Evolutionary conservation across 2,888 invertebrate species (phyloP).

Genomic region (Cryptus viduatorius): DNA sequence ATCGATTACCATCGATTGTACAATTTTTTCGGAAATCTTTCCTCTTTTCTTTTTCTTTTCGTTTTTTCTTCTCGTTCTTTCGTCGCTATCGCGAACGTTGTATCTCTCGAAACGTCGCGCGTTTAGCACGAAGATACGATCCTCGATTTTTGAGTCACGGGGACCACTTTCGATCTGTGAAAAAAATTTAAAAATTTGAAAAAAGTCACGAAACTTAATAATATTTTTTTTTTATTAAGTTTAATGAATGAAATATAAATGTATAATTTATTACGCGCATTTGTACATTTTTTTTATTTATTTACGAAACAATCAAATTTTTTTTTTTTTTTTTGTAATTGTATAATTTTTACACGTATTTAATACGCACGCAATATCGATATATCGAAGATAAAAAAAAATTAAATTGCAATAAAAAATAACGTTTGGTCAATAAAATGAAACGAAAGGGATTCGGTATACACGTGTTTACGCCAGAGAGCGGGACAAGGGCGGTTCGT

Average conservation of each 20-base stretch:
- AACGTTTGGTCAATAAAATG: too few relatives aligned
- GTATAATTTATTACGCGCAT: too few relatives aligned
- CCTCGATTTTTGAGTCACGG: neutral
- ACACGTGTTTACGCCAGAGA: neutral
- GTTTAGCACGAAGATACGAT: constrained; percentile 28
- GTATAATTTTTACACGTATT: neutral
- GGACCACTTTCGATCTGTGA: constrained; percentile 52
- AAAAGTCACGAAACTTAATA: neutral
- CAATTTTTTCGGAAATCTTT: neutral
- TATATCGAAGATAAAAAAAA: too few relatives aligned
- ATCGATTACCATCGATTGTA: neutral
- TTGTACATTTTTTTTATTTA: too few relatives aligned
- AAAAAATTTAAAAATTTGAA: neutral
- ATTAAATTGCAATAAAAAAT: too few relatives aligned
- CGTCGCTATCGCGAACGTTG: constrained; percentile 49
- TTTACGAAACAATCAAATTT: too few relatives aligned
- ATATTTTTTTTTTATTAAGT: too few relatives aligned
- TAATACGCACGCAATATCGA: too few relatives aligned
- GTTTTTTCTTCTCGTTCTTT: constrained; percentile 65
- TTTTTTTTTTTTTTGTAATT: too few relatives aligned
- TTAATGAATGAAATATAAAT: neutral
- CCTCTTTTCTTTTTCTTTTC: neutral
- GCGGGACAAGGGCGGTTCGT: neutral
- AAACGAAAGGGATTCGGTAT: too few relatives aligned
- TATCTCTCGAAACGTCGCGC: constrained; percentile 7